Base-by-base conservation (phyloP, 2,797 vertebrate species). In the Eremophila alpestris region DNA sequence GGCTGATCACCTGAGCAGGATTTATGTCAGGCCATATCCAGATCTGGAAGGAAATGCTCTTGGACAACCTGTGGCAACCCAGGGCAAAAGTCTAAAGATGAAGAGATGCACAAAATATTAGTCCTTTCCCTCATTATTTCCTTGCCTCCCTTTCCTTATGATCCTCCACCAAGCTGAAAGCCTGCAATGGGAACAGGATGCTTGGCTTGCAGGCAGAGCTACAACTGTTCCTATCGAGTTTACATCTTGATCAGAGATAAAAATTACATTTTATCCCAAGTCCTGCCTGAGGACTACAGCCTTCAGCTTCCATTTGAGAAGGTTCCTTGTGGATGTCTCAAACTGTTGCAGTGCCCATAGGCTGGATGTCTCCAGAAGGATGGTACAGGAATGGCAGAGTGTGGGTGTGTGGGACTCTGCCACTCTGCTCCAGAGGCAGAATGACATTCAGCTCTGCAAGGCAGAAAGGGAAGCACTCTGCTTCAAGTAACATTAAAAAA, bases 101-200 rank as follows among this genome's bases (percentile, higher is more conserved):
- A 71, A 71, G 51, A 41, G 27, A 7, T 12, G 18, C 7, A 65
- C 38, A 59, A 60, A 30, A 63, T 8, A 2, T 5, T 29, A 54
- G 9, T 19, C 4, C 30, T 41, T 46, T 49, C 7, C 16, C 16
- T 43, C 11, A 11, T 70, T 74, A 58, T 75, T 78, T 46, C 46
- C 23, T 71, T 5, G 9, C 32, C 8, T 38, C 38, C 12, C 16
- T 62, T 85, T 40, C 26, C 9, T 41, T 34, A 19, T 34, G 34
- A 56, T 29, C 8, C 21, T 55, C 32, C 22, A 27, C 7, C 14
- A 5, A 74, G 29, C 23, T 76, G 29, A 45, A 79, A 82, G 13
- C 9, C 36, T n/a, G 16, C 32, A 43, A 27, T 0, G 1, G 26
- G 22, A 84, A 76, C 40, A 65, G 36, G 7, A 82, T 0, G 5